Evolutionary conservation across 2,888 invertebrate genomes (phyloP).

Genomic region (Uropetala carovei): DNA sequence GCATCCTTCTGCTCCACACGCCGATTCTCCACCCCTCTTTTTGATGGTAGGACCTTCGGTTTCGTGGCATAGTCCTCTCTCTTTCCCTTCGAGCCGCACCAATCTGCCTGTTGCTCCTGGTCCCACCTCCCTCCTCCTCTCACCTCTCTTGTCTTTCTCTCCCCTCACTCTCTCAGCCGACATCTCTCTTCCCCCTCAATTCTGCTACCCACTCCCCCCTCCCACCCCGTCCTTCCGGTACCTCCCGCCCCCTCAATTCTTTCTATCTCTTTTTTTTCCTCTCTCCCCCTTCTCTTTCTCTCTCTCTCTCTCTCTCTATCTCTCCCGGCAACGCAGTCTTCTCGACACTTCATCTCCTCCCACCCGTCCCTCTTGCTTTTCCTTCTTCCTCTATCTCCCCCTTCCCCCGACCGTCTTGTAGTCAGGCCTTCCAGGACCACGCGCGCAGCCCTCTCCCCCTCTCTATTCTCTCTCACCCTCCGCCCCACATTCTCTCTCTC

Average conservation of each 20-base stretch:
- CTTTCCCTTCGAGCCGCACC: conserved; percentile 40
- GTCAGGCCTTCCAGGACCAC: conserved; percentile 33
- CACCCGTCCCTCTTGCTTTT: neutral
- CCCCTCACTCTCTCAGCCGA: neutral
- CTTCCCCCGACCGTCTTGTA: neutral
- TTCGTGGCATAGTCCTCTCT: conserved; percentile 27
- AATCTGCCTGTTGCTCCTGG: conserved; percentile 61
- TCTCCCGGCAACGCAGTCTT: conserved; percentile 4
- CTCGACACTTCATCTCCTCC: conserved; percentile 25
- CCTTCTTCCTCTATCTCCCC: neutral
- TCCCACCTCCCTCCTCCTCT: conserved; percentile 57
- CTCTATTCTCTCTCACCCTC: neutral
- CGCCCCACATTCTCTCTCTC: neutral
- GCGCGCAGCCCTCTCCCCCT: conserved; percentile 16
- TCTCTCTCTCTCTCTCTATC: neutral
- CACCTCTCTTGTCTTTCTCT: neutral
- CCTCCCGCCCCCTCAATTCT: conserved; percentile 1
- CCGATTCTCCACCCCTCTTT: neutral
- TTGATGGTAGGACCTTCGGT: conserved; percentile 10
- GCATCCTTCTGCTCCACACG: neutral
- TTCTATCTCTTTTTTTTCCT: neutral
- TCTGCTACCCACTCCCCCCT: conserved; percentile 64
- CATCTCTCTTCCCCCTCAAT: conserved; percentile 19
- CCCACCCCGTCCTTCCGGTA: conserved; percentile 71
- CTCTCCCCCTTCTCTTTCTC: neutral